Conservation (phyloP, 2,113 vertebrate genomes). For the Callithrix jacchus region DNA sequence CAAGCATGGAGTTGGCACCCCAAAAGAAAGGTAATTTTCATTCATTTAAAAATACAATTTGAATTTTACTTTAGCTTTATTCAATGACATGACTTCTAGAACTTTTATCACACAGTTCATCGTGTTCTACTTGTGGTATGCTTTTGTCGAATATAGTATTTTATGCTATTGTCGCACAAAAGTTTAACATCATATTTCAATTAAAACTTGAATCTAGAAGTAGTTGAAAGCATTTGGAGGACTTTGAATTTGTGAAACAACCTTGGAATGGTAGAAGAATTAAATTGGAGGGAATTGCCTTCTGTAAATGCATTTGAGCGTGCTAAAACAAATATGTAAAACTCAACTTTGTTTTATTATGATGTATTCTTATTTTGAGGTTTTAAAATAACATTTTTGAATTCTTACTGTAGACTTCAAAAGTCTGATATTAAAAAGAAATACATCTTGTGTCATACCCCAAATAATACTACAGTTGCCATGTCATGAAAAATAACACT, state of each 20-base stretch:
- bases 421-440: conserved; percentile 51
- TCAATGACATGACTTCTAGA: not conserved
- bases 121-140: not conserved
- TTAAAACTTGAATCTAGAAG: not conserved
- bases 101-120: not conserved
- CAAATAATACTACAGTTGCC: conserved; percentile 58
- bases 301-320: not conserved
- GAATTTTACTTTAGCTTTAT: not conserved
- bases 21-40: conserved; percentile 94
- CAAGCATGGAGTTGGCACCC: conserved; percentile 97
- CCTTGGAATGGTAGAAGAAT: not conserved
- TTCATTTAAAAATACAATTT: not conserved
- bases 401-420: conserved; percentile 17
- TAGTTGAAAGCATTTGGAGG: not conserved
- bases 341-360: not conserved
- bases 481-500: conserved; percentile 58
- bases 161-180: not conserved
- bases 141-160: not conserved
- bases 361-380: conserved; percentile 5
- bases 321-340: not conserved
- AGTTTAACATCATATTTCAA: not conserved
- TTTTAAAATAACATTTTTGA: conserved; percentile 45
- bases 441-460: conserved; percentile 24
- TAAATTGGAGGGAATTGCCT: not conserved
- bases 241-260: not conserved